A percentile compares a stretch with the other conserved stretches of the same genome.
Conservation (phyloP, 2,113 vertebrate genomes). For the Dinomys branickii region DNA sequence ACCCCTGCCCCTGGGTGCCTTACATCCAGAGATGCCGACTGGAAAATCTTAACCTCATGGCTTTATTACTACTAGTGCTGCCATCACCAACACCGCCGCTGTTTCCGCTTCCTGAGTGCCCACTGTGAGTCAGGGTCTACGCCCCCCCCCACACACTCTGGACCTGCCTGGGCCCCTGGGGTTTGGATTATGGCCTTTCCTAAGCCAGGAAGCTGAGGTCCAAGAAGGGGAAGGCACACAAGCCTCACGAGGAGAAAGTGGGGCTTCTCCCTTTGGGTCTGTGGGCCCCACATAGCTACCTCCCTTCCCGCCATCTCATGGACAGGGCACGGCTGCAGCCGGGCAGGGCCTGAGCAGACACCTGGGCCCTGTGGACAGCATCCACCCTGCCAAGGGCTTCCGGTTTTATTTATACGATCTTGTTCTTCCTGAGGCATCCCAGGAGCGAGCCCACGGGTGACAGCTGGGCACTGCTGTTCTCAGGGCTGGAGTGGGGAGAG, state of each 20-base stretch:
- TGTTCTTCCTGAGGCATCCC: neutral
- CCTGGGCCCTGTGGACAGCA: neutral
- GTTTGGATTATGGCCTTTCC: neutral
- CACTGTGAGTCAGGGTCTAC: neutral
- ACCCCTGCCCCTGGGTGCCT: neutral
- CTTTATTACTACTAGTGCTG: neutral
- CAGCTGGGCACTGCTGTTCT: neutral
- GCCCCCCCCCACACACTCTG: accelerated
- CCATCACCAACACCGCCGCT: neutral
- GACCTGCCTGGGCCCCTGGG: neutral
- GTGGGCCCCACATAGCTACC: neutral
- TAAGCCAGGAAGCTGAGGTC: neutral
- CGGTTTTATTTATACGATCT: neutral
- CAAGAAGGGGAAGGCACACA: neutral
- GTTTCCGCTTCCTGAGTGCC: neutral
- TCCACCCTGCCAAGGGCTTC: neutral
- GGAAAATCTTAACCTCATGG: neutral
- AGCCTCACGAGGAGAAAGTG: neutral
- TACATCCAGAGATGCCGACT: neutral
- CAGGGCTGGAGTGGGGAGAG: neutral
- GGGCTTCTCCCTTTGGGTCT: neutral
- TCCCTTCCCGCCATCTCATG: neutral
- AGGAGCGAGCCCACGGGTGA: neutral
- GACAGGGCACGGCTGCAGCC: neutral
- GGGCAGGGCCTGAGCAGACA: neutral